These are phyloP conservation scores for Phasianus colchicus DNA, from an alignment of 2,113 vertebrate genomes.

Conservation along the genomic window DNA sequence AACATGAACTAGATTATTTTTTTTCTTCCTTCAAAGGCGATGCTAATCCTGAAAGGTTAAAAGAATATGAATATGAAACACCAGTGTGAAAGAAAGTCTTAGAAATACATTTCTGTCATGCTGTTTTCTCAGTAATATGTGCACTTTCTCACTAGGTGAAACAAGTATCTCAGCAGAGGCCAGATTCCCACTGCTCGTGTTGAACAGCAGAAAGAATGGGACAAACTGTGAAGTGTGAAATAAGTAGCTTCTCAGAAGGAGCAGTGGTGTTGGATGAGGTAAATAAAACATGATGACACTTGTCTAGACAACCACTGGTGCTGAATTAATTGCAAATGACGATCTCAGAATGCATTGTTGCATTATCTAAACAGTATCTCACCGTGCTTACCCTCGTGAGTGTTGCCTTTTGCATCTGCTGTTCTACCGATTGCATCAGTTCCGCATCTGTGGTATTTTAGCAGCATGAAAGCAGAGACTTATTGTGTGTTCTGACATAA, in stretches of 20 bases:
- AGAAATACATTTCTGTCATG: background rate
- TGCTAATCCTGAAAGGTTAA: conserved; percentile 28
- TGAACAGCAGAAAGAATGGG: background rate
- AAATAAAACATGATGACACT: conserved; percentile 50
- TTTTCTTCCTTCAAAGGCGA: conserved; percentile 1
- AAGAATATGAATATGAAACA: conserved; percentile 33
- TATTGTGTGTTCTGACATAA: background rate
- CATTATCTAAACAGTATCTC: background rate
- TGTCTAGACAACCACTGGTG: background rate
- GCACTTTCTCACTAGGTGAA: background rate
- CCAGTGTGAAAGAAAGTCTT: conserved; percentile 9
- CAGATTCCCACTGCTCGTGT: background rate
- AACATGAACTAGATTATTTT: background rate
- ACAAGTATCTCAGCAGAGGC: background rate
- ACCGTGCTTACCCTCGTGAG: accelerated
- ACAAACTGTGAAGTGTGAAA: conserved; percentile 23
- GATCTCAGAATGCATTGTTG: background rate
- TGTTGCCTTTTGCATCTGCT: background rate
- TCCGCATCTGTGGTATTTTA: background rate
- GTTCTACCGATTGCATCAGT: background rate
- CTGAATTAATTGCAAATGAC: conserved; percentile 24
- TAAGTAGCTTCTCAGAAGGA: conserved; percentile 15
- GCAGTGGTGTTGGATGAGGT: background rate
- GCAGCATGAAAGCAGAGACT: background rate
- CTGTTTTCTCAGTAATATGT: background rate